phyloP scores from a whole-genome alignment of 2,797 vertebrate species.

The Labeo calbasu region DNA sequence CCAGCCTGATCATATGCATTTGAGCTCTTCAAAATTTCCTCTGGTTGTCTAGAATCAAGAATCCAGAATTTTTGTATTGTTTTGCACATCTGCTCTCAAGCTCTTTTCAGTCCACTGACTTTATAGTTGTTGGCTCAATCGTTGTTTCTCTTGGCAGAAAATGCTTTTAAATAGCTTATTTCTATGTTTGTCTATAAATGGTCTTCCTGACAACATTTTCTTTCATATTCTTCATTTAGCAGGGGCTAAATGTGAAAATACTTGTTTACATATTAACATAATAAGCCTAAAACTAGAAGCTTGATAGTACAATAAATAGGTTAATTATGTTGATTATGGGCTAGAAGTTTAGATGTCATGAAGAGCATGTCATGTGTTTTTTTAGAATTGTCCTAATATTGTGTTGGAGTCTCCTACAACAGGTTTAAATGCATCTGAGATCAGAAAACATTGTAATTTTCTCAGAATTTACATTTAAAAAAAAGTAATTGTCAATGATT shows the following conservation, averaged over 20 bases:
- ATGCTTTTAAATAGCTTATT: neutral
- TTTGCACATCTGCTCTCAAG: neutral
- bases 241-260: neutral
- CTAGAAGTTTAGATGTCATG: neutral
- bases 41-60: neutral
- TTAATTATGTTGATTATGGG: neutral
- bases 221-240: neutral
- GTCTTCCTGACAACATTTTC: neutral
- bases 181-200: neutral
- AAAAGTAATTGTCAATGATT: no score
- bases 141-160: neutral
- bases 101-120: neutral
- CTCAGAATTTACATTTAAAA: no score
- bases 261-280: no score
- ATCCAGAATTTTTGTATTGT: neutral
- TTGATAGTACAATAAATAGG: neutral
- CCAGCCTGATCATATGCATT: slow-evolving; percentile 26
- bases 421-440: no score
- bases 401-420: no score
- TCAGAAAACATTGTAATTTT: no score
- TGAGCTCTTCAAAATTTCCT: neutral
- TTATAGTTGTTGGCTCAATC: neutral
- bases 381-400: no score
- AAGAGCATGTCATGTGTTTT: no score
- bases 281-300: neutral